Conservation (phyloP, 2,113 vertebrate genomes). For the Arothron firmamentum region DNA sequence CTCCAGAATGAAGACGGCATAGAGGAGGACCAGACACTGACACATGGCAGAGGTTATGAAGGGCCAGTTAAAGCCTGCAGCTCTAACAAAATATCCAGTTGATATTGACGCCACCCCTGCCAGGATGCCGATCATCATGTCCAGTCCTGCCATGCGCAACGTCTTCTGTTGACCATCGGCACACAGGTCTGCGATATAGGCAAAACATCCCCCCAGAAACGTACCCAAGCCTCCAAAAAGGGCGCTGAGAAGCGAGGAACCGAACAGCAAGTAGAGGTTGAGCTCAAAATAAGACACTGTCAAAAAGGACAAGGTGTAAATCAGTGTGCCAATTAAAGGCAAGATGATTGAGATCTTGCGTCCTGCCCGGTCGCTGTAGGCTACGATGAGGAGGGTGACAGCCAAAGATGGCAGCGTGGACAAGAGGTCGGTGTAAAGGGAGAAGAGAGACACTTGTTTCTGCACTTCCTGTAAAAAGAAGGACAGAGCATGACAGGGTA, state of each 20-base stretch:
- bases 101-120: slow-evolving; percentile 81
- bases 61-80: slow-evolving; percentile 84
- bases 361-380: slow-evolving; percentile 85
- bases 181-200: slow-evolving; percentile 86
- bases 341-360: slow-evolving; percentile 85
- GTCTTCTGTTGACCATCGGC: slow-evolving; percentile 81
- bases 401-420: slow-evolving; percentile 81
- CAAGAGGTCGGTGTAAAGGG: slow-evolving; percentile 80
- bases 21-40: slow-evolving; percentile 76
- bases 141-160: slow-evolving; percentile 84
- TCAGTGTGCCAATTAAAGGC: slow-evolving; percentile 78
- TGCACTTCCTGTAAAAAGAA: slow-evolving; percentile 83
- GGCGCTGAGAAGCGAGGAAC: slow-evolving; percentile 73
- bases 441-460: slow-evolving; percentile 83
- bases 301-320: slow-evolving; percentile 71
- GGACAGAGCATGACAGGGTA: no score
- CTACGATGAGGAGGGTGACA: slow-evolving; percentile 86
- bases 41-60: slow-evolving; percentile 74
- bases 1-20: slow-evolving; percentile 82
- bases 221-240: slow-evolving; percentile 85
- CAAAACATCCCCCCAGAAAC: slow-evolving; percentile 86
- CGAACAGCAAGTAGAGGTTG: slow-evolving; percentile 80
- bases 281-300: slow-evolving; percentile 79
- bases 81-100: slow-evolving; percentile 87
- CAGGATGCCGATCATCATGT: slow-evolving; percentile 86